phyloP scores from a whole-genome alignment of 2,888 invertebrate species.

The Nomada goodeniana region DNA sequence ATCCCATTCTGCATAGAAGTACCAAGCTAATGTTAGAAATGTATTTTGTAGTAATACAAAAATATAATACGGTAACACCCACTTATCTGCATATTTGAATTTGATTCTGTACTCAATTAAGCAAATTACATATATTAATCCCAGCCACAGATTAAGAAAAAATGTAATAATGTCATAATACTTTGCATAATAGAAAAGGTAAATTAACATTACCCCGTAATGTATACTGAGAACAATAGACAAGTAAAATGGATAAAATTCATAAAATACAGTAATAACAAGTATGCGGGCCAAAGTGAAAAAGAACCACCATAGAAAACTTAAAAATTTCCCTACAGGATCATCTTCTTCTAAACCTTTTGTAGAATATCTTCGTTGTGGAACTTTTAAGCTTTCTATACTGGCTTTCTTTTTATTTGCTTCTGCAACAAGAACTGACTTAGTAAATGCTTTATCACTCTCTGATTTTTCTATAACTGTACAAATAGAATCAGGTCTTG shows the following conservation, averaged over 20 bases:
- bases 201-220: slow-evolving; percentile 88
- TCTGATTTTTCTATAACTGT: slow-evolving; percentile 47
- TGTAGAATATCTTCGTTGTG: slow-evolving; percentile 76
- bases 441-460: slow-evolving; percentile 23
- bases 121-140: slow-evolving; percentile 90
- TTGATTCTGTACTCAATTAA: slow-evolving; percentile 92
- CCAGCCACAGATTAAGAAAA: slow-evolving; percentile 87
- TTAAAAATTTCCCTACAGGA: slow-evolving; percentile 88
- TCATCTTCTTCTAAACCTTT: slow-evolving; percentile 92
- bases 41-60: slow-evolving; percentile 89
- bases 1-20: slow-evolving; percentile 85
- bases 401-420: slow-evolving; percentile 43
- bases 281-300: slow-evolving; percentile 90
- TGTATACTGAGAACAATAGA: slow-evolving; percentile 87
- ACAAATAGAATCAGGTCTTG: slow-evolving; percentile 79
- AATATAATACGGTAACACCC: slow-evolving; percentile 89
- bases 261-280: slow-evolving; percentile 89
- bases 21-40: slow-evolving; percentile 90
- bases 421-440: slow-evolving; percentile 20
- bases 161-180: slow-evolving; percentile 85
- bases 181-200: slow-evolving; percentile 88
- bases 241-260: slow-evolving; percentile 86
- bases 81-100: slow-evolving; percentile 89
- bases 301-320: slow-evolving; percentile 91
- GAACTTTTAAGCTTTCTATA: slow-evolving; percentile 68